A percentile compares a stretch with the other conserved stretches of the same genome.
Evolutionary conservation across 2,797 vertebrate genomes (phyloP).

Genomic region (Falco naumanni): DNA sequence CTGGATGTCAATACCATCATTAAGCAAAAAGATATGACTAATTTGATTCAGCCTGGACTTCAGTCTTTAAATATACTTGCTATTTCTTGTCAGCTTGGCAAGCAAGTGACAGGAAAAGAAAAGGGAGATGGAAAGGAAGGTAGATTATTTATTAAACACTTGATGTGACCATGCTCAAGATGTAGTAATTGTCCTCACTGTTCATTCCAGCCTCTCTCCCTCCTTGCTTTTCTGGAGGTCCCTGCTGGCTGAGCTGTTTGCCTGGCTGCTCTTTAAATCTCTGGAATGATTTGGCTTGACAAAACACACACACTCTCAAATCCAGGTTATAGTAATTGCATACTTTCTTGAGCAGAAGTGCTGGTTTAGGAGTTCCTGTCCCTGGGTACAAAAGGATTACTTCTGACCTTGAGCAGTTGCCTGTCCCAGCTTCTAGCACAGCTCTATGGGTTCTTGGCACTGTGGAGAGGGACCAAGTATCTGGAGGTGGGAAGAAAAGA

Average conservation of each 20-base stretch:
- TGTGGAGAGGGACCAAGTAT: not conserved
- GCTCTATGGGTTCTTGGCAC: rapidly evolving
- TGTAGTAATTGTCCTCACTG: not conserved
- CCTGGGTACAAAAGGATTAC: not conserved
- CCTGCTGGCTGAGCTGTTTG: not conserved
- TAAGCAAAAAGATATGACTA: not conserved
- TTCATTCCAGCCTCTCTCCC: not conserved
- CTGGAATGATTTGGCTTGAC: not conserved
- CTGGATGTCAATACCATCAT: not conserved
- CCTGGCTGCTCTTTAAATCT: not conserved
- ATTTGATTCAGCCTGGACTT: not conserved
- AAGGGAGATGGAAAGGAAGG: not conserved
- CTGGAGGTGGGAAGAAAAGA: not conserved
- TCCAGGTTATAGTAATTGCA: not conserved
- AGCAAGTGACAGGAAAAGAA: not conserved
- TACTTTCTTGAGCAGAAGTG: not conserved
- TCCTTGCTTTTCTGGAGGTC: not conserved
- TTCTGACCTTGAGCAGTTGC: not conserved
- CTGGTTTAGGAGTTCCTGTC: not conserved
- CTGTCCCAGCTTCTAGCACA: not conserved
- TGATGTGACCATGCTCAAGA: not conserved
- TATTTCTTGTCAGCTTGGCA: not conserved
- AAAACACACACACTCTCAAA: not conserved
- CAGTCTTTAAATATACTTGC: not conserved
- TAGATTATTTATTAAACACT: not conserved